phyloP scores from a whole-genome alignment of 2,888 invertebrate species.

The Meiosimyza platycephala region DNA sequence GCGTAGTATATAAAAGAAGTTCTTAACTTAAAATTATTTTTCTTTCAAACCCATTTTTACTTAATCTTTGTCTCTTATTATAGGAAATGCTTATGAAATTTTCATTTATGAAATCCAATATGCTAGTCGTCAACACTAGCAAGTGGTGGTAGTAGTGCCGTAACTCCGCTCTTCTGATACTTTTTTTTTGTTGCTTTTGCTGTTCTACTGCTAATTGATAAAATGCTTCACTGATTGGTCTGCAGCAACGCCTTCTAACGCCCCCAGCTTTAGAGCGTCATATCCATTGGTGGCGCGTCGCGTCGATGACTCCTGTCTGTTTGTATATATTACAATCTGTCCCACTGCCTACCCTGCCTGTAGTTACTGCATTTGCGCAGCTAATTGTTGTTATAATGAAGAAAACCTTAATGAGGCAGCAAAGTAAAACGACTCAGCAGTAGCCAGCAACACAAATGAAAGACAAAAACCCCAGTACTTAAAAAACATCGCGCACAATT shows the following conservation, averaged over 20 bases:
- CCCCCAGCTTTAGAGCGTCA: background rate
- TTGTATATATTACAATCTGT: conserved; percentile 24
- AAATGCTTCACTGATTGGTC: conserved; percentile 1
- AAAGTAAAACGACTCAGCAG: background rate
- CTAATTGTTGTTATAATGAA: background rate
- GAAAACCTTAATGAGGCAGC: conserved; percentile 12
- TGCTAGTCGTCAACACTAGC: background rate
- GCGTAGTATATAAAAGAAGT: no score
- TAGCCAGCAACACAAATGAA: background rate
- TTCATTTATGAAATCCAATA: background rate
- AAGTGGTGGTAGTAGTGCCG: background rate
- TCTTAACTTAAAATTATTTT: no score
- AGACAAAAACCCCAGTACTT: background rate
- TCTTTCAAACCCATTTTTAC: no score
- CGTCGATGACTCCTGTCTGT: conserved; percentile 2
- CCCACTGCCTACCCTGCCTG: background rate
- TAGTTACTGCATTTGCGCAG: conserved; percentile 22
- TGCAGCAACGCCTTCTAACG: background rate
- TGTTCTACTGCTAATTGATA: background rate
- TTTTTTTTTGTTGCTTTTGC: background rate
- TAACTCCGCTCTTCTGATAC: background rate
- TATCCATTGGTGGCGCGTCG: no score
- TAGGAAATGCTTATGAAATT: background rate
- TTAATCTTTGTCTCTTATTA: no score
- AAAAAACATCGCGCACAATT: background rate